Conservation (phyloP, 2,797 vertebrate species). For the Pseudomugil gertrudae region DNA sequence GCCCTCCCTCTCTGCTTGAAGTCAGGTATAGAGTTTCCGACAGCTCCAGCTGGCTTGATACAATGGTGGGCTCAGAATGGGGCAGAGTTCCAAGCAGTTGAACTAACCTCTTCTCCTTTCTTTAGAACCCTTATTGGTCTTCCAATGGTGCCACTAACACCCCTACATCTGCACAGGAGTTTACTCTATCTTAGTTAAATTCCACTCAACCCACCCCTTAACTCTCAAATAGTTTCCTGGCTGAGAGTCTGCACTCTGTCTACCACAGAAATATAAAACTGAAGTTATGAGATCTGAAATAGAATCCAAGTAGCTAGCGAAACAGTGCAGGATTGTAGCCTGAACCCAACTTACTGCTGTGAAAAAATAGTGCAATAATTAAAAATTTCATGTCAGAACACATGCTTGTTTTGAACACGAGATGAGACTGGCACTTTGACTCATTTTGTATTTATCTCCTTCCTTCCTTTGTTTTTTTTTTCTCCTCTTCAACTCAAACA, state of each 20-base stretch:
- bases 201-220: conserved; percentile 36
- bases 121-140: conserved; percentile 55
- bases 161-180: conserved; percentile 39
- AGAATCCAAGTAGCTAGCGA: conserved; percentile 62
- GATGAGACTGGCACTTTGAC: conserved; percentile 28
- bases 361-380: conserved; percentile 17
- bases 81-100: conserved; percentile 79
- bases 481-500: conserved; percentile 56
- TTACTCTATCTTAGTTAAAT: conserved; percentile 58
- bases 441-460: conserved; percentile 39
- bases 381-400: conserved; percentile 1
- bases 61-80: conserved; percentile 78
- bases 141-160: conserved; percentile 51
- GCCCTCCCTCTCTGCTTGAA: conserved; percentile 83
- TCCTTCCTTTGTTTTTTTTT: conserved; percentile 30
- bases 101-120: conserved; percentile 68
- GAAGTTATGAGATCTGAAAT: conserved; percentile 64
- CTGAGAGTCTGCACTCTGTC: conserved; percentile 46
- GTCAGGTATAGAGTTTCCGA: conserved; percentile 85
- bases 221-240: conserved; percentile 57
- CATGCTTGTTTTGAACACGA: conserved; percentile 19
- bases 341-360: conserved; percentile 20
- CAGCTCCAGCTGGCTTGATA: conserved; percentile 83
- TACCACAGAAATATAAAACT: conserved; percentile 61
- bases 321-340: conserved; percentile 40